These are phyloP conservation scores for Aphidius ervi DNA, from an alignment of 1,140 invertebrate species.

Conservation along the genomic window DNA sequence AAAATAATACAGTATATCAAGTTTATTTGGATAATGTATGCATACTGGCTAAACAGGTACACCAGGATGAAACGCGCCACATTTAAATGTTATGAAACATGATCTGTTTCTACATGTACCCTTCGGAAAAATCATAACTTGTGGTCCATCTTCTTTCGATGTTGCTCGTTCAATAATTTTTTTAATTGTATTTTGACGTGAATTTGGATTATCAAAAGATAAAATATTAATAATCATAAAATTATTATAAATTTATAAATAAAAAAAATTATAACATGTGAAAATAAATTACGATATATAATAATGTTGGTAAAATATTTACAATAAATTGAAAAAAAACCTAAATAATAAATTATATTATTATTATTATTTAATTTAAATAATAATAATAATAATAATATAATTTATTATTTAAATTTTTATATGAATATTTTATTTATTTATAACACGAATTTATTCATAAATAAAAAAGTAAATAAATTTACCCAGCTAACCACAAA, in stretches of 20 bases:
- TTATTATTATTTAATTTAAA: too few relatives aligned
- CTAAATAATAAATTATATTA: too few relatives aligned
- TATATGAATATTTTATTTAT: too few relatives aligned
- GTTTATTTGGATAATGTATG: constrained; percentile 85
- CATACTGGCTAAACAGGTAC: constrained; percentile 93
- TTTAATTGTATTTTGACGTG: constrained; percentile 83
- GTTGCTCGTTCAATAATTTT: constrained; percentile 84
- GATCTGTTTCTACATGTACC: constrained; percentile 93
- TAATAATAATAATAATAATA: too few relatives aligned
- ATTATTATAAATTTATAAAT: too few relatives aligned
- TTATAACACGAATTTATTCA: too few relatives aligned
- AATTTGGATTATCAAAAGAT: constrained; percentile 76
- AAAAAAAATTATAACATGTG: too few relatives aligned
- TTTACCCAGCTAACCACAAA: too few relatives aligned
- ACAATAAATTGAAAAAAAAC: too few relatives aligned
- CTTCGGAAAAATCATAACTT: constrained; percentile 91
- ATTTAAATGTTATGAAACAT: constrained; percentile 93
- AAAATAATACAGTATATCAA: constrained; percentile 69
- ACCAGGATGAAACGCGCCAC: constrained; percentile 87
- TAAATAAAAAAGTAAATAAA: too few relatives aligned
- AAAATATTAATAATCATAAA: not conserved
- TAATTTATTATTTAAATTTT: too few relatives aligned
- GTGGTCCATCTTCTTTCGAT: constrained; percentile 85
- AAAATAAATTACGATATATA: not conserved
- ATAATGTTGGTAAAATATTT: too few relatives aligned